Base-by-base conservation (phyloP, 2,113 vertebrate genomes). In the Orientallactaga bullata region DNA sequence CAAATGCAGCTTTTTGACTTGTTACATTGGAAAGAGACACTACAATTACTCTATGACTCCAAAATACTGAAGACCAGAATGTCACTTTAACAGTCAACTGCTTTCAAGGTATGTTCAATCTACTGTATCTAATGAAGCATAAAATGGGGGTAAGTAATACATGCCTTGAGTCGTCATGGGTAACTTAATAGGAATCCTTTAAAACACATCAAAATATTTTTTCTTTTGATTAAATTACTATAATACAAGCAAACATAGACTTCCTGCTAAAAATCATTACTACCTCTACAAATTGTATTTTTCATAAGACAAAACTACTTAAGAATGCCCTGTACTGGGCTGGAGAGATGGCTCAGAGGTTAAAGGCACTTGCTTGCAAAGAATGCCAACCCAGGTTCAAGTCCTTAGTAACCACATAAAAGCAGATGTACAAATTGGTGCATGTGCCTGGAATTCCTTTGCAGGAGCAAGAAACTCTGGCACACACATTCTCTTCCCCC, bases 91-190 rank as follows among this genome's bases (percentile, higher is more conserved):
- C 83, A 88, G 95, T 97, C 90, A 98, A 77, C 78, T 81, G 81
- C 95, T 97, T 98, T n/a, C 94, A 96, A 97, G 98, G 94, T 89
- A 85, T 82, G 89, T 97, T 92, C 83, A 96, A 96, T 96, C 94
- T 98, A 97, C 90, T 97, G 76, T 93, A 97, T 90, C 85, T 89
- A 96, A 58, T 97, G 92, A 95, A 96, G 92, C 66, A 97, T 60
- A 96, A 97, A 96, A 51, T 58, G 80, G 97, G 97, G 86, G 97
- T 96, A 97, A 96, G 95, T 78, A 96, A 95, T 92, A 97, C 96
- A 97, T 96, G 97, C 89, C 96, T 97, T 96, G 92, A 95, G 86
- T 97, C 95, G 97, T 71, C 92, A 97, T 89, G 95, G 86, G 97
- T 91, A 96, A 95, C 91, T 80, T 96, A 23, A 73, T 5, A 66